phyloP scores from a whole-genome alignment of 2,888 invertebrate genomes.

The Trachelus tabidus region DNA sequence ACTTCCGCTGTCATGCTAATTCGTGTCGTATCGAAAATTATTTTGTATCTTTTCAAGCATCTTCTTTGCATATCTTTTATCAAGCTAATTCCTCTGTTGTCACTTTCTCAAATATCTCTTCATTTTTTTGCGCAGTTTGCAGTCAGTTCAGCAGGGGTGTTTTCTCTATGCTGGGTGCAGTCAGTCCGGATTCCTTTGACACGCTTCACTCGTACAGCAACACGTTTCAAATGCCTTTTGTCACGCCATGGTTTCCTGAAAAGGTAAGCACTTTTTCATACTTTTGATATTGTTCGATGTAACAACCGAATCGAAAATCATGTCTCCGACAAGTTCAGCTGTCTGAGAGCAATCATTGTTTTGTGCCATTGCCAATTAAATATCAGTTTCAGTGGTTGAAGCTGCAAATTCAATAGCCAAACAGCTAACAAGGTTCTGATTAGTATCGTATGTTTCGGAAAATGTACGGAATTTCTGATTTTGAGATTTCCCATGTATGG shows the following conservation, averaged over 20 bases:
- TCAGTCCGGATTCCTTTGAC: slow-evolving; percentile 94
- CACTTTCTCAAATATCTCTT: not conserved
- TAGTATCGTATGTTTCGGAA: not conserved
- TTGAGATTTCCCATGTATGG: not conserved
- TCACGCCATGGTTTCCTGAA: slow-evolving; percentile 94
- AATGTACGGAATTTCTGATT: not conserved
- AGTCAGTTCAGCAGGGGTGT: slow-evolving; percentile 91
- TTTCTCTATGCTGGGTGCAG: slow-evolving; percentile 90
- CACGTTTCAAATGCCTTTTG: slow-evolving; percentile 95
- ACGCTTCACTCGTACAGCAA: slow-evolving; percentile 94
- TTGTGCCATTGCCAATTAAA: no score
- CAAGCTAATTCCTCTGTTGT: not conserved
- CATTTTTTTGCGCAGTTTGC: slow-evolving; percentile 74
- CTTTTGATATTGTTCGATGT: not conserved
- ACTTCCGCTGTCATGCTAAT: not conserved
- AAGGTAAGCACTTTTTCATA: slow-evolving; percentile 72
- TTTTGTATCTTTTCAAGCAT: not conserved
- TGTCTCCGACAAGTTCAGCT: no score
- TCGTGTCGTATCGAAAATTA: not conserved
- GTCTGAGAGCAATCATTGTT: no score
- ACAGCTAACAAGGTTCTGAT: not conserved
- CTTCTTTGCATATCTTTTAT: no score
- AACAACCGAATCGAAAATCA: no score
- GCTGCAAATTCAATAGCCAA: not conserved
- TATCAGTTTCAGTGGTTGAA: not conserved